Evolutionary conservation across 2,113 vertebrate genomes (phyloP).

Genomic region (Montifringilla adamsi): DNA sequence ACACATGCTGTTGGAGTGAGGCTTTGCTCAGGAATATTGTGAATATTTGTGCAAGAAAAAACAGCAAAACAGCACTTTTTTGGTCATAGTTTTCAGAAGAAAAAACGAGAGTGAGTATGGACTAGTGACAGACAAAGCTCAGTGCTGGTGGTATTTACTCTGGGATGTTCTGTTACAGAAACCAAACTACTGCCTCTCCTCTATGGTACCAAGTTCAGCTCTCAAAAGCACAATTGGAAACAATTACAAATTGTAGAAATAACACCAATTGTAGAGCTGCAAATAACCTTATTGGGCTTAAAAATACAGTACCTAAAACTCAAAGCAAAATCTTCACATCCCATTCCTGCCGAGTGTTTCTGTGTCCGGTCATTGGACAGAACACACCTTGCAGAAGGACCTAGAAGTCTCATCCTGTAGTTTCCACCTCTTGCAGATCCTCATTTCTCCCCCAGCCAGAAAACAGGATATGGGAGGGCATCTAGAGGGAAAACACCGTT

Average conservation of each 20-base stretch:
- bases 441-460: neutral
- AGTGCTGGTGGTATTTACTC: neutral
- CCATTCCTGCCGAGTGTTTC: neutral
- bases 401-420: neutral
- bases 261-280: neutral
- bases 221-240: neutral
- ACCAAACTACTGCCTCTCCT: neutral
- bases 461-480: neutral
- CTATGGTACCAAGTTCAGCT: neutral
- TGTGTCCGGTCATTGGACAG: neutral
- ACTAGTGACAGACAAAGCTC: neutral
- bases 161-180: neutral
- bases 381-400: neutral
- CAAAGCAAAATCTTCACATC: neutral
- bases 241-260: neutral
- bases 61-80: neutral
- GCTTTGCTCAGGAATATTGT: neutral
- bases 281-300: fast-evolving
- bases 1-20: neutral
- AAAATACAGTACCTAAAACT: neutral
- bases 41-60: neutral
- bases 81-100: neutral
- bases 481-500: neutral
- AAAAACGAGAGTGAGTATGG: neutral
- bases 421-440: neutral